phyloP scores from a whole-genome alignment of 2,888 invertebrate genomes.

The Clunio marinus region DNA sequence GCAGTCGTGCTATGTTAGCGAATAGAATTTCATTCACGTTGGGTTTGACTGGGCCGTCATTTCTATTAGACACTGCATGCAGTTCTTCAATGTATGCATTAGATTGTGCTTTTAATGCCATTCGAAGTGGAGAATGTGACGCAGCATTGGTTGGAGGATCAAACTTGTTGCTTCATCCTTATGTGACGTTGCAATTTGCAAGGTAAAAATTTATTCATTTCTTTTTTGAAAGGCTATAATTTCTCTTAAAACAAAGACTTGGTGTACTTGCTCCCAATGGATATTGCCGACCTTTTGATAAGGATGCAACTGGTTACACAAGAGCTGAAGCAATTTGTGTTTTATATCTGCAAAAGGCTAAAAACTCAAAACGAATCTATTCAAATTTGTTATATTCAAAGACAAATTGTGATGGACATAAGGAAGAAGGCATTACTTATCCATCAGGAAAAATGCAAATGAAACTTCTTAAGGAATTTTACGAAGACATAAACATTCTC shows the following conservation, averaged over 20 bases:
- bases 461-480: slow-evolving; percentile 60
- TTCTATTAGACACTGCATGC: slow-evolving; percentile 87
- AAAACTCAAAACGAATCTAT: slow-evolving; percentile 63
- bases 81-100: slow-evolving; percentile 88
- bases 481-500: slow-evolving; percentile 64
- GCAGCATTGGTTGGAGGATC: slow-evolving; percentile 85
- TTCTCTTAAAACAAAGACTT: no score
- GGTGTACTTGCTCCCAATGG: slow-evolving; percentile 81
- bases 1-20: slow-evolving; percentile 87
- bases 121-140: slow-evolving; percentile 78
- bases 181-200: slow-evolving; percentile 81
- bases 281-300: slow-evolving; percentile 86
- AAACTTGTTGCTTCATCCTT: slow-evolving; percentile 81
- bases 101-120: slow-evolving; percentile 73
- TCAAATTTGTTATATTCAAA: slow-evolving; percentile 71
- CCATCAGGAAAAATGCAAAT: slow-evolving; percentile 63
- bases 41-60: slow-evolving; percentile 84
- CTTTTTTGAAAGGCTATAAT: not conserved
- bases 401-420: slow-evolving; percentile 75
- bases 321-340: slow-evolving; percentile 75
- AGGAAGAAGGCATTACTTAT: slow-evolving; percentile 65
- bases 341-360: slow-evolving; percentile 66
- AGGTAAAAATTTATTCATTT: slow-evolving; percentile 51
- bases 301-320: slow-evolving; percentile 73
- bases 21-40: slow-evolving; percentile 86